A percentile compares a stretch with the other conserved stretches of the same genome.
phyloP scores from a whole-genome alignment of 2,113 vertebrate genomes.

The Steatornis caripensis region DNA sequence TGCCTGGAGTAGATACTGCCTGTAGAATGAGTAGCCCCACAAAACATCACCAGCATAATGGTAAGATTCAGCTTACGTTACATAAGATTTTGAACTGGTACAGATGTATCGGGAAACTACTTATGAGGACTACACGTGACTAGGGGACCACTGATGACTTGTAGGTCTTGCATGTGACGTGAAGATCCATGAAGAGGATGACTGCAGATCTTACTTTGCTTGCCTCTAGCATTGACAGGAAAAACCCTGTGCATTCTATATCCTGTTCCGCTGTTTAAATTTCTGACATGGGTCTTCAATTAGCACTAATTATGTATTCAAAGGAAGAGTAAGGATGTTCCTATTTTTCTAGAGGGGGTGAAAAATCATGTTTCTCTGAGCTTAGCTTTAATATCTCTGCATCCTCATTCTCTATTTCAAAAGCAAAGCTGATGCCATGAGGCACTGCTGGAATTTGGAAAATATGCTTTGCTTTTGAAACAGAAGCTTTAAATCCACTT shows the following conservation, averaged over 20 bases:
- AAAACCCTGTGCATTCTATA: neutral
- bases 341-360: slow-evolving; percentile 50
- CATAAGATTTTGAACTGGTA: neutral
- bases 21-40: neutral
- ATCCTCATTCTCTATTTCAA: slow-evolving; percentile 57
- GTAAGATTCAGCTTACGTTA: neutral
- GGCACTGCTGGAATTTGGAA: slow-evolving; percentile 55
- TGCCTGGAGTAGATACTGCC: neutral
- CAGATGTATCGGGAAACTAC: accelerated
- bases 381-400: slow-evolving; percentile 56
- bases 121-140: neutral
- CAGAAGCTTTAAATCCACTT: slow-evolving; percentile 65
- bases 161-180: neutral
- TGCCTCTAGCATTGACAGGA: neutral
- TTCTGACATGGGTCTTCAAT: slow-evolving; percentile 22
- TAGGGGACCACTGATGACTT: neutral
- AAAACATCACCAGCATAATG: neutral
- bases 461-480: slow-evolving; percentile 63
- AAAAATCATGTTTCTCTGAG: slow-evolving; percentile 57
- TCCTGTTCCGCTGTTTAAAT: neutral
- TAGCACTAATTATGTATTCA: slow-evolving; percentile 50
- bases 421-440: slow-evolving; percentile 53
- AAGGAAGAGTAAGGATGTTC: slow-evolving; percentile 23
- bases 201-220: neutral
- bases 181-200: neutral